These are phyloP conservation scores for Orientallactaga sibirica DNA, from an alignment of 2,797 vertebrate genomes.

Conservation along the genomic window DNA sequence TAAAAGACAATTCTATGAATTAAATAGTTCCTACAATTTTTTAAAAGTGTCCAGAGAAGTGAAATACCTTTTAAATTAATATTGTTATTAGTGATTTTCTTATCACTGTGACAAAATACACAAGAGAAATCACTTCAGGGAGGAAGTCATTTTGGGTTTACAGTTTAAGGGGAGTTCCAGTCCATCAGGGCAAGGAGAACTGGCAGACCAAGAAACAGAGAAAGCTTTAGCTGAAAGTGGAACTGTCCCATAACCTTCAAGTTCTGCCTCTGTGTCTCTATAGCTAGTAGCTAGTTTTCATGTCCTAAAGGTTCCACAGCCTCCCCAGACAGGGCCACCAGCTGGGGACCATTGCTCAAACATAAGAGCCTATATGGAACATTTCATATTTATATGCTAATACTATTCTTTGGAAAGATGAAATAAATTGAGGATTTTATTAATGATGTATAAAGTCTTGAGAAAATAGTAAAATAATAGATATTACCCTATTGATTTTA, in stretches of 20 bases:
- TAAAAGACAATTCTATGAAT: constrained; percentile 35
- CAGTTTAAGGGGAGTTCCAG: neutral
- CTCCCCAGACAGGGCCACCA: neutral
- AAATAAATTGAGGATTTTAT: constrained; percentile 17
- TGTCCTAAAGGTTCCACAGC: neutral
- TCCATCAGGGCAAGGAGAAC: neutral
- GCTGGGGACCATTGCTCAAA: neutral
- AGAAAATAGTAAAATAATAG: constrained; percentile 29
- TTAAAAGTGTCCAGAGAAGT: neutral
- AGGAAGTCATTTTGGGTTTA: neutral
- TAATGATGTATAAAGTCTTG: constrained; percentile 12
- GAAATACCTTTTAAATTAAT: constrained; percentile 5
- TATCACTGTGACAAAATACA: neutral
- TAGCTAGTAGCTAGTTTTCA: neutral
- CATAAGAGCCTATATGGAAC: neutral
- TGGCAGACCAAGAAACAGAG: neutral
- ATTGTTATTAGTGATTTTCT: neutral
- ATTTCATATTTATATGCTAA: neutral
- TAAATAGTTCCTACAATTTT: constrained; percentile 14
- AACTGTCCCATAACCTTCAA: neutral
- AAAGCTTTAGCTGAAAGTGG: neutral
- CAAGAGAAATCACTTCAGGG: neutral
- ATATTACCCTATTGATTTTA: constrained; percentile 52
- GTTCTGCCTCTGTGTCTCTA: neutral
- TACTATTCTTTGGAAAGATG: constrained; percentile 44